phyloP scores from a whole-genome alignment of 2,113 vertebrate genomes.

The Barnardius zonarius region DNA sequence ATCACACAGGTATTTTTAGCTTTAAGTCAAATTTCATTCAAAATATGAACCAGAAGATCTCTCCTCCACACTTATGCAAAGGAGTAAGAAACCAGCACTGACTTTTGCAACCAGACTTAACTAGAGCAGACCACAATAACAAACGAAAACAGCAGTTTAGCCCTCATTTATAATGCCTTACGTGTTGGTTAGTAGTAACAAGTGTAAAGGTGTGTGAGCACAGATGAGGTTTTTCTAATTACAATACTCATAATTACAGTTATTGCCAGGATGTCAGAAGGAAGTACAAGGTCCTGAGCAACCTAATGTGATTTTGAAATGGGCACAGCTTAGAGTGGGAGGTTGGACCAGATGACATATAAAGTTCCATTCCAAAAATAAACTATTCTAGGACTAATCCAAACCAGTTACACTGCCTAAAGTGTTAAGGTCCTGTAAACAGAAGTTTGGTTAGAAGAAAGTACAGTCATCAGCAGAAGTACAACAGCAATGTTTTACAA shows the following conservation, averaged over 20 bases:
- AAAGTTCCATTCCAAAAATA: not conserved
- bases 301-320: not conserved
- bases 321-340: not conserved
- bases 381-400: not conserved
- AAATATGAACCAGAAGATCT: not conserved
- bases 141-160: not conserved
- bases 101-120: not conserved
- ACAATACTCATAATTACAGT: not conserved
- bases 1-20: not conserved
- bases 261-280: not conserved
- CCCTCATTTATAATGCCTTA: not conserved
- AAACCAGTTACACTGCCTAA: not conserved
- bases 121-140: not conserved
- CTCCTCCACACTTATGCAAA: rapidly evolving
- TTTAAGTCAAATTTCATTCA: not conserved
- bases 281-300: not conserved
- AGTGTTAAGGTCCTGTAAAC: not conserved
- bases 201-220: not conserved
- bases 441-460: not conserved
- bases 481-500: not conserved
- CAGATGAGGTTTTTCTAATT: not conserved
- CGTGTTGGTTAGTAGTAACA: not conserved
- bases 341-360: not conserved
- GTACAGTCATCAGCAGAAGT: not conserved
- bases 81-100: not conserved